Evolutionary conservation across 2,888 invertebrate species (phyloP).

Genomic region (Plebejus argus): DNA sequence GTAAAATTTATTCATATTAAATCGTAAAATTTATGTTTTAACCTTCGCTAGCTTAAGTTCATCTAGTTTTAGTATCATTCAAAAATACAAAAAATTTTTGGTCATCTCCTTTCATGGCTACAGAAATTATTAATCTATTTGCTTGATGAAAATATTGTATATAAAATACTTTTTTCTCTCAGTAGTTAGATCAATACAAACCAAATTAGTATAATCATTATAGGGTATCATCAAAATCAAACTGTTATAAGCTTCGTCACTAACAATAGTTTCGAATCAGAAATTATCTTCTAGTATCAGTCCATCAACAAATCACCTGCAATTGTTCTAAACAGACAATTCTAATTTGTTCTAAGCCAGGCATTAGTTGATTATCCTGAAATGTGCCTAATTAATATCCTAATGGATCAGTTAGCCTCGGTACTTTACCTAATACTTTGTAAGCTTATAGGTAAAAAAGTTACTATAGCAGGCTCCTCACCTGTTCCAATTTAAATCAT

Average conservation of each 20-base stretch:
- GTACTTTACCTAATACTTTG: background rate
- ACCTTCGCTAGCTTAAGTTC: background rate
- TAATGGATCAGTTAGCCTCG: background rate
- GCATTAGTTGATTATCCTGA: background rate
- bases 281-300: background rate
- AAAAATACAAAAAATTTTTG: no score
- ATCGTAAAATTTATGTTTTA: background rate
- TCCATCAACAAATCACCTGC: background rate
- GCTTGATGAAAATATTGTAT: no score
- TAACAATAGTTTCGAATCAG: background rate
- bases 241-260: background rate
- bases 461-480: no score
- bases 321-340: constrained; percentile 9
- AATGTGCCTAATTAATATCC: background rate
- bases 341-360: background rate
- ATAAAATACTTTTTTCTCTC: background rate
- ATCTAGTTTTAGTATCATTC: no score
- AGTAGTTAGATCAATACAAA: background rate
- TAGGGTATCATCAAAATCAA: background rate
- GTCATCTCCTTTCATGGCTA: no score
- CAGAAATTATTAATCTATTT: no score
- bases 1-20: background rate
- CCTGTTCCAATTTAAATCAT: no score
- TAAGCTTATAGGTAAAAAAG: background rate
- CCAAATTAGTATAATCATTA: background rate